A percentile compares a stretch with the other conserved stretches of the same genome.
phyloP scores from a whole-genome alignment of 2,113 vertebrate genomes.

The Gopherus evgoodei region DNA sequence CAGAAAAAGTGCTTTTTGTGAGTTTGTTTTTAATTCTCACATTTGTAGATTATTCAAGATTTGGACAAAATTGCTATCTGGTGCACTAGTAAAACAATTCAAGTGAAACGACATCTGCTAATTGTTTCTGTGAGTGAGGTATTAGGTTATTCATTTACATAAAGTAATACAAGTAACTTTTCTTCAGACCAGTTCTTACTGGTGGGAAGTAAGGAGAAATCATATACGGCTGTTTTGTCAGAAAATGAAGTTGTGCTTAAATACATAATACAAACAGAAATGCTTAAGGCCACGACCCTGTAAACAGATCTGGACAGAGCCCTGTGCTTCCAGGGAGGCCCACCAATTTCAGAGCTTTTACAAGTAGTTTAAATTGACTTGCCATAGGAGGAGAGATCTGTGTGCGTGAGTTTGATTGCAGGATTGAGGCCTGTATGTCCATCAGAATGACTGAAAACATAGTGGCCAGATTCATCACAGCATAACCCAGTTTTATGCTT shows the following conservation, averaged over 20 bases:
- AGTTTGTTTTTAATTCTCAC: not conserved
- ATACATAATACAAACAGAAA: constrained; percentile 30
- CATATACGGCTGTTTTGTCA: not conserved
- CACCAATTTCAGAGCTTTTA: not conserved
- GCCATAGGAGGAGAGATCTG: not conserved
- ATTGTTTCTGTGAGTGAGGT: constrained; percentile 31
- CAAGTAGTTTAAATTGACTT: not conserved
- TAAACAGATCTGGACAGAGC: not conserved
- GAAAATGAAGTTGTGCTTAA: constrained; percentile 20
- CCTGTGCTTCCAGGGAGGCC: not conserved
- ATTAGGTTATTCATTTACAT: not conserved
- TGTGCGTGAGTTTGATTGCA: not conserved
- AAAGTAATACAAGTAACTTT: constrained; percentile 12
- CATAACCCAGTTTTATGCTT: not conserved
- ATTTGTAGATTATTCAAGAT: not conserved
- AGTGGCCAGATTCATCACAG: not conserved
- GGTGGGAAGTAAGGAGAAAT: constrained; percentile 20
- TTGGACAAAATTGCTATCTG: not conserved
- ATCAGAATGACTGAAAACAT: not conserved
- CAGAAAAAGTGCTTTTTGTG: not conserved
- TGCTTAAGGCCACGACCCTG: not conserved
- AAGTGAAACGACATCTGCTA: not conserved
- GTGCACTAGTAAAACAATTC: constrained; percentile 35
- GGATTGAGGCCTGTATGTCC: not conserved
- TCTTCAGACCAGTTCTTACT: not conserved